Evolutionary conservation across 2,888 invertebrate species (phyloP).

Genomic region (Meliscaeva auricollis): DNA sequence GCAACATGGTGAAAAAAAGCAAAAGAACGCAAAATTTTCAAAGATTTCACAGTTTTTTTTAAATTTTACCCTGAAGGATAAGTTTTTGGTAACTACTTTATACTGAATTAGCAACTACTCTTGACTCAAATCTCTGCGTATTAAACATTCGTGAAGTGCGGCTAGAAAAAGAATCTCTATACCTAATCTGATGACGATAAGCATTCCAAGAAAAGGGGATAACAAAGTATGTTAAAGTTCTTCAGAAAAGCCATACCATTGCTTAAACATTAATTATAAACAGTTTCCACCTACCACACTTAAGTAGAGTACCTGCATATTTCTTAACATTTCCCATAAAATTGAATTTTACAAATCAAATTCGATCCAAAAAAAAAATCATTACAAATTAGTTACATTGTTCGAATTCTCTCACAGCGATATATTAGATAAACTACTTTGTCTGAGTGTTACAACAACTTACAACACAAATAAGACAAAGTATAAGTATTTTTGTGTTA

Average conservation of each 20-base stretch:
- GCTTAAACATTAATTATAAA: background rate
- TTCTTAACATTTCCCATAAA: background rate
- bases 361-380: background rate
- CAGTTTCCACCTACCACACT: no score
- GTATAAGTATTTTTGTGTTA: background rate
- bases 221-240: no score
- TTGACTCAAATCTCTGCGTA: no score
- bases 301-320: no score
- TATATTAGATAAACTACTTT: background rate
- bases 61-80: no score
- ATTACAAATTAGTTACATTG: conserved; percentile 34
- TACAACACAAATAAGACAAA: background rate
- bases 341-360: background rate
- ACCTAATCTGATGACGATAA: background rate
- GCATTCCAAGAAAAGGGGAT: no score
- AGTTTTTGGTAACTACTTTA: no score
- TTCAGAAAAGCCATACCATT: no score
- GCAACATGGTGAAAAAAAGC: no score
- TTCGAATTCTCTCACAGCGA: background rate
- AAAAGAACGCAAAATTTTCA: no score
- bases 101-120: no score
- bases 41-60: no score
- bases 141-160: background rate
- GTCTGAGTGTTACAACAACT: conserved; percentile 3
- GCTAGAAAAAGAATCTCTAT: background rate